Percentiles rank a stretch among this genome's conserved stretches.
These are phyloP conservation scores for Micrasema minimum DNA, from an alignment of 1,140 invertebrate species.

Conservation along the genomic window DNA sequence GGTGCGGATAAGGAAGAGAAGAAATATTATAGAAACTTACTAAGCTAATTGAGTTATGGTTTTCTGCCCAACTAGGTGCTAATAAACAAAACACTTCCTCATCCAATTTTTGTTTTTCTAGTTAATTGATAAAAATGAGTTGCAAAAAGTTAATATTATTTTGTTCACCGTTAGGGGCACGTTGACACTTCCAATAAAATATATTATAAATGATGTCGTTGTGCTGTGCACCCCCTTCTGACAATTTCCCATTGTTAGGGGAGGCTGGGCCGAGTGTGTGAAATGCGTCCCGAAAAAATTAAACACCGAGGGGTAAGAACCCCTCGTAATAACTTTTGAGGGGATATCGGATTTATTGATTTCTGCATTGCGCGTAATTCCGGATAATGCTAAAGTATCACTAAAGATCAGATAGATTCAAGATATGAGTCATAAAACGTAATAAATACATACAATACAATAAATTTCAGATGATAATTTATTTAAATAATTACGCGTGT, in stretches of 20 bases:
- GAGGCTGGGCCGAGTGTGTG: slow-evolving; percentile 49
- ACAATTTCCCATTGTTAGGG: slow-evolving; percentile 29
- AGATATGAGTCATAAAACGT: no score
- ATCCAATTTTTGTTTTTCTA: no score
- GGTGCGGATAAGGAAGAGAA: no score
- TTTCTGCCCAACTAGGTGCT: no score
- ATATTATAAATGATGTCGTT: slow-evolving; percentile 52
- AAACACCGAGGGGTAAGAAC: slow-evolving; percentile 43
- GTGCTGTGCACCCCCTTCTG: slow-evolving; percentile 39
- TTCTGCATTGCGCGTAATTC: slow-evolving; percentile 48
- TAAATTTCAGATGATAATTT: no score
- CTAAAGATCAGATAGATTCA: slow-evolving; percentile 32
- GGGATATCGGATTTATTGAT: slow-evolving; percentile 54
- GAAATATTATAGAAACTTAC: no score
- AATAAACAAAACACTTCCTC: no score
- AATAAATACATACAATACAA: no score
- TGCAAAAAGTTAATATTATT: slow-evolving; percentile 43
- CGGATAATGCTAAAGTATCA: slow-evolving; percentile 33
- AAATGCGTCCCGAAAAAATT: slow-evolving; percentile 53
- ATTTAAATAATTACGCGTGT: no score
- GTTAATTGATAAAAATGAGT: background rate
- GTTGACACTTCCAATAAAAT: slow-evolving; percentile 54
- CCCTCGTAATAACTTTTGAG: slow-evolving; percentile 53
- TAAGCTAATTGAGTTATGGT: no score
- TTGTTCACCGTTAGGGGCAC: slow-evolving; percentile 36